A percentile compares a stretch with the other conserved stretches of the same genome.
phyloP scores from a whole-genome alignment of 2,797 vertebrate genomes.

The Carduelis carduelis region DNA sequence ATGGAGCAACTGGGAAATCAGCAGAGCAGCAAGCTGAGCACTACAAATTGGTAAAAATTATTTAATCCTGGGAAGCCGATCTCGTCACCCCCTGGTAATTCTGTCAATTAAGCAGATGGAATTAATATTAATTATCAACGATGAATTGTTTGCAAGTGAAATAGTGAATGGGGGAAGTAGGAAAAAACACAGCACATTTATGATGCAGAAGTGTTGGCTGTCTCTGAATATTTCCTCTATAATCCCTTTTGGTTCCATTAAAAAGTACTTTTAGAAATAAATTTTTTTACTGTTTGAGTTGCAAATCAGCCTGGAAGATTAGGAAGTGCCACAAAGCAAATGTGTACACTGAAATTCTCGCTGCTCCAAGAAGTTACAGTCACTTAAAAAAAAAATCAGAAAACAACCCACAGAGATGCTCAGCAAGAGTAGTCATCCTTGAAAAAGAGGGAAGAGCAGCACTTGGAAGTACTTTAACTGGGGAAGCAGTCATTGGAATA shows the following conservation, averaged over 20 bases:
- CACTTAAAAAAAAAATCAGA: not conserved
- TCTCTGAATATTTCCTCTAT: conserved; percentile 23
- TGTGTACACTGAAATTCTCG: not conserved
- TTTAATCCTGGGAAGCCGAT: conserved; percentile 11
- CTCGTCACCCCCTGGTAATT: conserved; percentile 35
- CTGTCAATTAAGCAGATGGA: conserved; percentile 55
- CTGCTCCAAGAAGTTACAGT: not conserved
- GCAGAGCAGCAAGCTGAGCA: conserved; percentile 51
- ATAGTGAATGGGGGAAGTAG: conserved; percentile 18
- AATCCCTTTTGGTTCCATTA: conserved; percentile 3
- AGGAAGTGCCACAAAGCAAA: not conserved
- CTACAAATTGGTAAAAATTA: conserved; percentile 59
- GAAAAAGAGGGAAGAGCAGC: not conserved
- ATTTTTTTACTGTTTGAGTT: conserved; percentile 18
- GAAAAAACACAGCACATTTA: not conserved
- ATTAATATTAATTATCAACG: conserved; percentile 66
- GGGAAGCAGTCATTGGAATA: not conserved
- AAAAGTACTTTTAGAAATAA: not conserved
- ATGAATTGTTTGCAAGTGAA: conserved; percentile 11
- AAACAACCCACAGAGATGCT: not conserved
- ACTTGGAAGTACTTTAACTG: not conserved
- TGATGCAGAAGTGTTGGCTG: not conserved
- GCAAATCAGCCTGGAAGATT: not conserved
- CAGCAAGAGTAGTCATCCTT: not conserved
- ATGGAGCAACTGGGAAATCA: conserved; percentile 64